Base-by-base conservation (phyloP, 2,888 invertebrate species). In the Agriopis marginaria region DNA sequence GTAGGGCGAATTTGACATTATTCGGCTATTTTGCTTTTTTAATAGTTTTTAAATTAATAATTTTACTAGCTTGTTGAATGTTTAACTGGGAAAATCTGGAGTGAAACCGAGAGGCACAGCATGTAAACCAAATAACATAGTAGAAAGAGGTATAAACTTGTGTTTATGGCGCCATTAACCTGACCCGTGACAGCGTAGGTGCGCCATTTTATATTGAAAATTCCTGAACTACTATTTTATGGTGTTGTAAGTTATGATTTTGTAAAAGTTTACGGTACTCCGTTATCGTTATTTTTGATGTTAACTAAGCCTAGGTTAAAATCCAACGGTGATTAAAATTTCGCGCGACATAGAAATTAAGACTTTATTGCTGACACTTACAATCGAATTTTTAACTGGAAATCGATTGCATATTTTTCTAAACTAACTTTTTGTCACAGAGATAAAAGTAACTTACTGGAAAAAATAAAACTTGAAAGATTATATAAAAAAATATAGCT, bases 81-180 rank as follows among this genome's bases (percentile, higher is more conserved):
- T 32, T 32, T 3, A 32, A 32, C 3, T 1, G n/a, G 42, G 10
- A 47, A 47, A 47, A 53, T 12, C 0, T 4, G 12, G 12, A 12
- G 53, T 12, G 11, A 32, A 53, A 32, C 53, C 32, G 32, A 7
- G 6, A 7, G 5, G 12, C 10, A 32, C 7, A 10, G 10, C 5
- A 17, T 23, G 58, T 44, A 7, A 45, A 23, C 42, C 42, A 56
- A 11, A 12, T 40, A 53, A 61, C 61, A 61, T 32, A 55, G 61
- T 50, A 50, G n/a, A 50, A 23, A 5, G 32, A 32, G 32, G 32
- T 32, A 32, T 32, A 32, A 32, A 32, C 49, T 39, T 45, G 59
- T 44, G 47, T 71, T 71, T 71, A 72, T 68, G 71, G 44, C 65
- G 45, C 17, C 63, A 72, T 72, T 68, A 68, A 72, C 60, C 59